These are phyloP conservation scores for Cyprinodon variegatus DNA, from an alignment of 2,113 vertebrate genomes.

Conservation along the genomic window DNA sequence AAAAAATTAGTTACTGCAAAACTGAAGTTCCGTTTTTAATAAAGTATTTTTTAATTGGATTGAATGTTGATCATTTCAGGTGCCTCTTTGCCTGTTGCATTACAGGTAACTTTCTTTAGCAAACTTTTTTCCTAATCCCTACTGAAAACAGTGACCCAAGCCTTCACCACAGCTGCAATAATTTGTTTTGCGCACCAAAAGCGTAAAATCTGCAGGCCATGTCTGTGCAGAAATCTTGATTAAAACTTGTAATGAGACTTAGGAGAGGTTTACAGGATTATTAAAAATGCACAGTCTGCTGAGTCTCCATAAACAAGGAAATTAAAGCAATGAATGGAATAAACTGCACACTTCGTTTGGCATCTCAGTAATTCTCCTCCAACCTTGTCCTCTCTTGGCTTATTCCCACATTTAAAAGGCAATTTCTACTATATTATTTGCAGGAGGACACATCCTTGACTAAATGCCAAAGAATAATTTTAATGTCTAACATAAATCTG, in stretches of 20 bases:
- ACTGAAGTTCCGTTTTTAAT: too few relatives aligned
- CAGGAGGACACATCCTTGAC: slow-evolving; percentile 60
- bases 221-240: slow-evolving; percentile 15
- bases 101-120: neutral
- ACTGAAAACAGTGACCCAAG: slow-evolving; percentile 1
- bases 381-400: slow-evolving; percentile 31
- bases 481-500: slow-evolving; percentile 43
- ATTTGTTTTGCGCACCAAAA: neutral
- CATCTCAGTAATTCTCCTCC: slow-evolving; percentile 39
- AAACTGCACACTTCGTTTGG: slow-evolving; percentile 35
- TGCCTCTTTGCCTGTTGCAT: neutral
- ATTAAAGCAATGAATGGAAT: slow-evolving; percentile 17
- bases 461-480: slow-evolving; percentile 51
- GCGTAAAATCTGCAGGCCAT: neutral
- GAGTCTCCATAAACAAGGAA: slow-evolving; percentile 11
- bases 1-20: too few relatives aligned
- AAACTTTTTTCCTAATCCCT: neutral
- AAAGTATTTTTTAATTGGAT: too few relatives aligned
- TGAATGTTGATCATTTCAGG: neutral
- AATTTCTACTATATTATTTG: slow-evolving; percentile 53
- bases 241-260: neutral
- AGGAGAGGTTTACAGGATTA: neutral
- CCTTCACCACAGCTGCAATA: neutral
- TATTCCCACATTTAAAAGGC: neutral
- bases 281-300: slow-evolving; percentile 6